Evolutionary conservation across 1,140 invertebrate genomes (phyloP).

Genomic region (Heliconius melpomene): DNA sequence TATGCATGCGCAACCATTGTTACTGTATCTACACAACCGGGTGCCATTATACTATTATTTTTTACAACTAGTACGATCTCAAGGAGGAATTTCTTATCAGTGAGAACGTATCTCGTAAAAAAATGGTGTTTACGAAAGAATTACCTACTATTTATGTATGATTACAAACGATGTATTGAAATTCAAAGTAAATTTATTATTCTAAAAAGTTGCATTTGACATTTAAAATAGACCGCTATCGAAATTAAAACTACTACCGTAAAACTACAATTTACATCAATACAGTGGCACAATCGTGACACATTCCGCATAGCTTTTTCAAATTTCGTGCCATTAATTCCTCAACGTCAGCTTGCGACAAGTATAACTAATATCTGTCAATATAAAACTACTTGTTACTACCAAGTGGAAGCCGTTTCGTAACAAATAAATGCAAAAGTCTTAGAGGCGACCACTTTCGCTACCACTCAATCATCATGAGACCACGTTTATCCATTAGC

Average conservation of each 20-base stretch:
- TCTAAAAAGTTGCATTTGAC: neutral
- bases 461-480: slow-evolving; percentile 38
- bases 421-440: slow-evolving; percentile 32
- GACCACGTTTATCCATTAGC: slow-evolving; percentile 44
- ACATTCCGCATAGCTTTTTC: slow-evolving; percentile 20
- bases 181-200: neutral
- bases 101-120: slow-evolving; percentile 29
- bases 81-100: slow-evolving; percentile 33
- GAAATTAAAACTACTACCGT: neutral
- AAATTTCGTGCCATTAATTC: slow-evolving; percentile 22
- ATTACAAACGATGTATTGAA: neutral
- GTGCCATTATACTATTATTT: slow-evolving; percentile 41
- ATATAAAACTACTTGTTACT: slow-evolving; percentile 12
- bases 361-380: slow-evolving; percentile 18
- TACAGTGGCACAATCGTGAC: neutral
- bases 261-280: slow-evolving; percentile 3
- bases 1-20: slow-evolving; percentile 42
- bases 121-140: neutral
- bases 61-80: slow-evolving; percentile 26
- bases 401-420: slow-evolving; percentile 26
- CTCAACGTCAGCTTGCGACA: slow-evolving; percentile 17
- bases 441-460: slow-evolving; percentile 38
- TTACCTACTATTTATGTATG: neutral
- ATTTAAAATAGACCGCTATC: neutral
- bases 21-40: slow-evolving; percentile 41